Evolutionary conservation across 53 echinoderm and acorn worm genomes (phyloP), one percentile per base, ranked within the genome.

Genomic region (Glandiceps talaboti): DNA sequence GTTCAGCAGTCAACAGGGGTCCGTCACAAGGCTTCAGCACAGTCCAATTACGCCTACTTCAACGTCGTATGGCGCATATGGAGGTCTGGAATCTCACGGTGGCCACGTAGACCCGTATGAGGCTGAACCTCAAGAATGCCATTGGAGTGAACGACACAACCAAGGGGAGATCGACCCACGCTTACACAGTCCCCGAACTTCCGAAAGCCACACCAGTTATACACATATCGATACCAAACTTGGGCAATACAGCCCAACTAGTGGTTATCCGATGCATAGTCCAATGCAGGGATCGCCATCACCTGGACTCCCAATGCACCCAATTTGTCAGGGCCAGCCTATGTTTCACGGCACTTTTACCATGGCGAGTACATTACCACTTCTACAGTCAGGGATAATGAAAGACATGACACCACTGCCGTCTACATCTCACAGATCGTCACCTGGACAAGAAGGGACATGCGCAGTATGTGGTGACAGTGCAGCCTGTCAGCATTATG

Each of bases 401-500:
- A 86, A 73, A 45, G 64, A 45, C 86, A 85, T 31, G 86, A 80
- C 32, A 86, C 86, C 80, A 86, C 89, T 28, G 76, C 86, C 45
- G 77, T 86, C 76, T 78, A 79, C 81, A 83, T 83, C 74, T 86
- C 82, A 73, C 80, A 86, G 30, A 76, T 84, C 14, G 77, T 82
- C 45, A 73, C 77, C 28, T 76, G 82, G 73, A 77, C 93, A 93
- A 29, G 99, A 99, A 83, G 99, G 99, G 1, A 94, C 87, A 85
- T 99, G 99, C 76, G 99, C 99, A 6, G 99, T 99, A 28, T 99
- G 99, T 75, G 99, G 99, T 1, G 99, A 99, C 82, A 99, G 99
- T 84, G 99, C 99, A 27, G 99, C 99, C 32, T 99, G 99, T 78
- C 99, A 99, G 75, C 99, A 99, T 74, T 99, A 99, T 84, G 99